These are phyloP conservation scores for Eleginops maclovinus DNA, from an alignment of 2,113 vertebrate species.

Conservation along the genomic window DNA sequence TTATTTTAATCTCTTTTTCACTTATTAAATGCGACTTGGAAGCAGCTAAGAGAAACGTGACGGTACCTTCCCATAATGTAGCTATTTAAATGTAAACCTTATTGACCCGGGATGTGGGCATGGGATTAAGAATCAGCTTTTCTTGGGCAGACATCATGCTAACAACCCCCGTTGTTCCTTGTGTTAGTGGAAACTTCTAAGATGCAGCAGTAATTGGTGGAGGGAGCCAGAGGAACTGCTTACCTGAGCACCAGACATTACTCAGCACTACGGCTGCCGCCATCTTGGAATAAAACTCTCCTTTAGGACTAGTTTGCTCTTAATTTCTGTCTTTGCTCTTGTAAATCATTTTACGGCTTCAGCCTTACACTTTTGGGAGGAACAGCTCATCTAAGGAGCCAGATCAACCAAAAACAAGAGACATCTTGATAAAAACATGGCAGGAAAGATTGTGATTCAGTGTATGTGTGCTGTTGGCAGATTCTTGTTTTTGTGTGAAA, in stretches of 20 bases:
- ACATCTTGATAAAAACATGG: rapidly evolving
- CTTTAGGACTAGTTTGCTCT: background rate
- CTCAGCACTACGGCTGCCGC: constrained; percentile 46
- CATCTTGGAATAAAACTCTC: constrained; percentile 29
- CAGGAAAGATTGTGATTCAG: background rate
- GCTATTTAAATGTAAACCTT: constrained; percentile 47
- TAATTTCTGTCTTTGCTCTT: constrained; percentile 6
- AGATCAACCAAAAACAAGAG: background rate
- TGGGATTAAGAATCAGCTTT: background rate
- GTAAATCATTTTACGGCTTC: background rate
- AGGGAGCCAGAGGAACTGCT: constrained; percentile 54
- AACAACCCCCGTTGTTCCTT: background rate
- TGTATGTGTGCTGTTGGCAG: background rate
- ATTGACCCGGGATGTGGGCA: constrained; percentile 7
- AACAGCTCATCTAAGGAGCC: background rate
- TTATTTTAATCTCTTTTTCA: background rate
- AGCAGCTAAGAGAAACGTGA: background rate
- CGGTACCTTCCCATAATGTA: background rate
- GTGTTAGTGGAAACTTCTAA: constrained; percentile 43
- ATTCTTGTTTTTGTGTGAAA: background rate
- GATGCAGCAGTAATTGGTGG: constrained; percentile 51
- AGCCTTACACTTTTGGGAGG: background rate
- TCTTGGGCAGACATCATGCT: background rate
- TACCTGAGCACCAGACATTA: constrained; percentile 71
- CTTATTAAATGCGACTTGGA: background rate